Conservation (phyloP, 92 coral and sea anemone genomes). For the Epizoanthus rinbou region DNA sequence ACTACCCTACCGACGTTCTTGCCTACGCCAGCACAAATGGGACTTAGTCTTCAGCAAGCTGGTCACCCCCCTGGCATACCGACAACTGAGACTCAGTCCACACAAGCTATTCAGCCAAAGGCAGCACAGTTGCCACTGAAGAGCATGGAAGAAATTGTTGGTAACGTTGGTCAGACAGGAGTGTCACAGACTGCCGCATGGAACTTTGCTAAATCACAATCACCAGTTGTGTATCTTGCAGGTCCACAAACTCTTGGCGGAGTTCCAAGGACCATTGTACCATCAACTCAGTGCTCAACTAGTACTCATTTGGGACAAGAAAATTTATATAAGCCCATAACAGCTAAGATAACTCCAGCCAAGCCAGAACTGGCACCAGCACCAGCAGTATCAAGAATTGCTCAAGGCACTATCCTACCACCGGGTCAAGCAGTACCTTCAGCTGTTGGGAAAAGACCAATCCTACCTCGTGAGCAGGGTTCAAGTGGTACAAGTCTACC, state of each 20-base stretch:
- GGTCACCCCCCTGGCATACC: conserved; percentile 31
- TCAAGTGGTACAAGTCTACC: neutral
- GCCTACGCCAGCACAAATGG: conserved; percentile 14
- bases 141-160: conserved; percentile 88
- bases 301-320: conserved; percentile 31
- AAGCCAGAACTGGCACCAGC: conserved; percentile 44
- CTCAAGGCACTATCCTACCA: conserved; percentile 35
- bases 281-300: conserved; percentile 30
- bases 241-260: conserved; percentile 89
- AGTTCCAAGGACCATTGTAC: conserved; percentile 78
- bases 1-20: conserved; percentile 6
- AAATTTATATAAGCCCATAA: conserved; percentile 30
- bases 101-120: conserved; percentile 36
- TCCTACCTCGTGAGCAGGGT: conserved; percentile 73
- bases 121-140: conserved; percentile 75
- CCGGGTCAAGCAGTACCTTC: conserved; percentile 41
- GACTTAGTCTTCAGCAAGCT: conserved; percentile 8
- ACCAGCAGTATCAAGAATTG: conserved; percentile 38
- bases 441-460: conserved; percentile 66
- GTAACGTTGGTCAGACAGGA: conserved; percentile 75
- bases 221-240: conserved; percentile 84
- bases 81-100: conserved; percentile 31
- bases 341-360: conserved; percentile 35
- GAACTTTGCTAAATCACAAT: conserved; percentile 61
- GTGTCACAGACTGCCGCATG: conserved; percentile 60